These are phyloP conservation scores for Panulirus ornatus DNA, from an alignment of 1,140 invertebrate genomes.

Conservation along the genomic window DNA sequence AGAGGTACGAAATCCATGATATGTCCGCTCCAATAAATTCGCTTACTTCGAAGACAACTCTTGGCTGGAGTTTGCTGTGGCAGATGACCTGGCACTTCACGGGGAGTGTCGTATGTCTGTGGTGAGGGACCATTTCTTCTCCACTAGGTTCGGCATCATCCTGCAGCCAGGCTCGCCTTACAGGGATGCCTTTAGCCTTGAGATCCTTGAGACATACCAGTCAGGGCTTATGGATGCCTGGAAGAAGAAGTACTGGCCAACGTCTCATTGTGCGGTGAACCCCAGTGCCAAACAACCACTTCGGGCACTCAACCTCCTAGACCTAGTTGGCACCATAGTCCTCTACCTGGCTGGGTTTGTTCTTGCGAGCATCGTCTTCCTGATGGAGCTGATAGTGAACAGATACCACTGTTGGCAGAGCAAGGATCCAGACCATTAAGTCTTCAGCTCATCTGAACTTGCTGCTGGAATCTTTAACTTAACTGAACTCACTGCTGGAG, in stretches of 20 bases:
- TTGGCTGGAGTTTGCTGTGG: slow-evolving; percentile 56
- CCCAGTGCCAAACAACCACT: not conserved
- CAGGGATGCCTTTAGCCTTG: slow-evolving; percentile 36
- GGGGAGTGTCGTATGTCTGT: slow-evolving; percentile 53
- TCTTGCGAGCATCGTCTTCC: not conserved
- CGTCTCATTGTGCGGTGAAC: not conserved
- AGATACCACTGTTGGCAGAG: not conserved
- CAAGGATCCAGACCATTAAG: too few species aligned
- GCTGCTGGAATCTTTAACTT: too few species aligned
- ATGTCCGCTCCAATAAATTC: slow-evolving; percentile 50
- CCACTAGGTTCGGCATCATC: slow-evolving; percentile 49
- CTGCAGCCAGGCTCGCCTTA: slow-evolving; percentile 36
- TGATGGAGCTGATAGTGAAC: not conserved
- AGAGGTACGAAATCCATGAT: too few species aligned
- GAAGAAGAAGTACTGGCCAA: slow-evolving; percentile 53
- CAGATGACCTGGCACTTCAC: slow-evolving; percentile 39
- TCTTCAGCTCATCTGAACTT: too few species aligned
- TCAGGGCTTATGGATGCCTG: slow-evolving; percentile 47
- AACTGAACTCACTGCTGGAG: too few species aligned
- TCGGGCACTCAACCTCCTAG: slow-evolving; percentile 40
- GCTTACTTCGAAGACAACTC: slow-evolving; percentile 61
- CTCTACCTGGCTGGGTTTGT: slow-evolving; percentile 13
- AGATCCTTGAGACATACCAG: slow-evolving; percentile 38
- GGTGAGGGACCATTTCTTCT: slow-evolving; percentile 49
- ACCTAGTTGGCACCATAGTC: slow-evolving; percentile 41